Conservation (phyloP, 2,113 vertebrate species). For the Oryzias woworae region DNA sequence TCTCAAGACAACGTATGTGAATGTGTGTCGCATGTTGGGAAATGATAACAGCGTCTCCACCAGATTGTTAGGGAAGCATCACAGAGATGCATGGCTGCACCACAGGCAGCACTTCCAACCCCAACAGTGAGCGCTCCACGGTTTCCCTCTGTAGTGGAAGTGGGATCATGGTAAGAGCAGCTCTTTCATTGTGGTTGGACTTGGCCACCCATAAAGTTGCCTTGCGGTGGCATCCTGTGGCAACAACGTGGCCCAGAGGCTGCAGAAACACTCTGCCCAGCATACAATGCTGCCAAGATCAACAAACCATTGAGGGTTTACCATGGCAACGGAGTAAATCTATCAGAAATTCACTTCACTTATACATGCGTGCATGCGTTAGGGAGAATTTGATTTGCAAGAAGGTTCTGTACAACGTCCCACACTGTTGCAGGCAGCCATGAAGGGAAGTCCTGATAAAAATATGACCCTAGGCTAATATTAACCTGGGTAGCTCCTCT, state of each 20-base stretch:
- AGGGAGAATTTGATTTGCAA: constrained; percentile 29
- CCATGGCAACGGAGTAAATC: constrained; percentile 39
- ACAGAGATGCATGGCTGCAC: constrained; percentile 16
- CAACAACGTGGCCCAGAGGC: constrained; percentile 54
- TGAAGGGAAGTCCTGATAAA: constrained; percentile 72
- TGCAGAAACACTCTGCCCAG: constrained; percentile 59
- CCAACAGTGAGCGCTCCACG: neutral
- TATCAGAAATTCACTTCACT: constrained; percentile 33
- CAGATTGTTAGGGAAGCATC: constrained; percentile 24
- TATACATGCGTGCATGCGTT: constrained; percentile 11
- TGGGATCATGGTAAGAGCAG: constrained; percentile 57
- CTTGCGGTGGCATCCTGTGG: constrained; percentile 61
- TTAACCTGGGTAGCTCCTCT: constrained; percentile 49
- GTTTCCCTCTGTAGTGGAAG: constrained; percentile 54
- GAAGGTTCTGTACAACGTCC: constrained; percentile 33
- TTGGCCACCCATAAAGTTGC: constrained; percentile 69
- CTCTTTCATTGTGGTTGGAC: constrained; percentile 66
- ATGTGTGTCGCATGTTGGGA: constrained; percentile 25
- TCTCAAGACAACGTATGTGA: constrained; percentile 44
- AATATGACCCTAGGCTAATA: constrained; percentile 67
- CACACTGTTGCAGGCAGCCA: constrained; percentile 64
- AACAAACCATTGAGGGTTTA: constrained; percentile 66
- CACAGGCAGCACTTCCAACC: constrained; percentile 1
- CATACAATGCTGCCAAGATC: constrained; percentile 54
- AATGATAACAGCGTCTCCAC: constrained; percentile 22